Evolutionary conservation across 92 coral and sea anemone species (phyloP).

Genomic region (Epizoanthus stellaris): DNA sequence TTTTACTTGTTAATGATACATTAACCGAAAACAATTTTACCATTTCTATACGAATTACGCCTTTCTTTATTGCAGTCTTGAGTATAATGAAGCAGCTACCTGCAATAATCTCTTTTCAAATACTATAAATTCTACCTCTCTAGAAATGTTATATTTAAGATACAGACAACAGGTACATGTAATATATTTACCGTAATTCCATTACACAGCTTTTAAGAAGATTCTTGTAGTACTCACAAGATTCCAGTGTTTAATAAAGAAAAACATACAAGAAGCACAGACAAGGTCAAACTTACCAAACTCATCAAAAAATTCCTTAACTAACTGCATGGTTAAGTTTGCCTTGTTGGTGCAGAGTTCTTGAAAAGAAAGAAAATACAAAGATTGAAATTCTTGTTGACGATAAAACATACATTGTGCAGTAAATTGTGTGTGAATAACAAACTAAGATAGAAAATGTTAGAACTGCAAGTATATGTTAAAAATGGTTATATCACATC

Average conservation of each 20-base stretch:
- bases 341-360: neutral
- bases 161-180: too few relatives aligned
- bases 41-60: too few relatives aligned
- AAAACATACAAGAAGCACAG: neutral
- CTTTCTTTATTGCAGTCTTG: too few relatives aligned
- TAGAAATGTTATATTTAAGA: too few relatives aligned
- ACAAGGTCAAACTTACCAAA: slow-evolving; percentile 8
- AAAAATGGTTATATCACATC: neutral
- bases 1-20: too few relatives aligned
- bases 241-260: neutral
- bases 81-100: too few relatives aligned
- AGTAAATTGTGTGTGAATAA: neutral
- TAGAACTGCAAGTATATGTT: neutral
- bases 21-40: too few relatives aligned
- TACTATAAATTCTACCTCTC: too few relatives aligned
- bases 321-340: neutral
- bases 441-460: neutral
- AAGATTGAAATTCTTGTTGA: neutral
- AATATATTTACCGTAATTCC: too few relatives aligned
- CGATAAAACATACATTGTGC: neutral
- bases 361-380: neutral
- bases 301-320: neutral
- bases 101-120: too few relatives aligned
- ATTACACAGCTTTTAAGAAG: too few relatives aligned
- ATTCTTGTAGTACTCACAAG: neutral